These are phyloP conservation scores for Cheirogaleus medius DNA, from an alignment of 2,113 vertebrate genomes.

Conservation along the genomic window DNA sequence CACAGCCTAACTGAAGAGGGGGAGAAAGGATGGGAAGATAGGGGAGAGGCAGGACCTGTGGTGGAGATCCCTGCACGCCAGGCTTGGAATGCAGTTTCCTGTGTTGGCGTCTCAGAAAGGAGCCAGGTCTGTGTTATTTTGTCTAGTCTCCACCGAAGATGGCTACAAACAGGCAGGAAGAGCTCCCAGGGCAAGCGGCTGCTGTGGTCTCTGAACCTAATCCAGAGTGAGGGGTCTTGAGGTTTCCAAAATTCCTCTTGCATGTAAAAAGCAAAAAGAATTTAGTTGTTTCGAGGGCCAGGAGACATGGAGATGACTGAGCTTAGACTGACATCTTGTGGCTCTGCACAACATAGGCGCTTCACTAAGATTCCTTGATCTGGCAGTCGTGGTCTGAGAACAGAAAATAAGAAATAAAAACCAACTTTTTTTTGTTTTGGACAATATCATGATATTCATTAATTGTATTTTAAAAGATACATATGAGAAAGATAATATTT, in stretches of 20 bases:
- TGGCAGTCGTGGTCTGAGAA: neutral
- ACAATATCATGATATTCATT: neutral
- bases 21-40: neutral
- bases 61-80: neutral
- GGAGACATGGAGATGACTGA: slow-evolving; percentile 7
- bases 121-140: neutral
- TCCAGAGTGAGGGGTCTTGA: neutral
- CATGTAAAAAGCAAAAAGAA: neutral
- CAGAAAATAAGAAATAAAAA: neutral
- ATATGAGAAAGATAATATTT: neutral
- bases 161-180: neutral
- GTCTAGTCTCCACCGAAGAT: neutral
- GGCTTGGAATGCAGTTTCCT: neutral
- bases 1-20: neutral
- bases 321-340: slow-evolving; percentile 80
- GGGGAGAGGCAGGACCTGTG: neutral
- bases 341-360: neutral
- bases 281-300: neutral
- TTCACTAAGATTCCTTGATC: neutral
- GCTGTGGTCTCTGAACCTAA: neutral
- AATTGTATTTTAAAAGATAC: neutral
- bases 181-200: neutral
- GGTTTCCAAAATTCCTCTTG: neutral
- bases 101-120: neutral
- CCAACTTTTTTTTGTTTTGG: neutral